phyloP scores from a whole-genome alignment of 2,113 vertebrate genomes.

The Hyperoodon ampullatus region DNA sequence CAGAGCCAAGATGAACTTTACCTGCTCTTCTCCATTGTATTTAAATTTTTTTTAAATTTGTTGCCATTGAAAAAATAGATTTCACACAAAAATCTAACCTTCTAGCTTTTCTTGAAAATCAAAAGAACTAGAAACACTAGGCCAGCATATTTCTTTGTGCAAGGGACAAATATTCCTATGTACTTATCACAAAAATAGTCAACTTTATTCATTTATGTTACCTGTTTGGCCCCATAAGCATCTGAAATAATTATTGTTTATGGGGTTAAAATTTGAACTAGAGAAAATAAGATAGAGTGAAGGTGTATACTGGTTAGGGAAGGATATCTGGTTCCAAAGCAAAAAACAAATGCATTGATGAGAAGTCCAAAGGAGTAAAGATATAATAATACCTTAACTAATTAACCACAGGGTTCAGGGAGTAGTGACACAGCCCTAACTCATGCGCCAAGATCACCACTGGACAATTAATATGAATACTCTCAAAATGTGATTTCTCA shows the following conservation, averaged over 20 bases:
- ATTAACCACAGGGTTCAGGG: neutral
- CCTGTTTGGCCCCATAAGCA: neutral
- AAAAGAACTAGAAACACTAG: conserved; percentile 29
- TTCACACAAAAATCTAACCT: conserved; percentile 46
- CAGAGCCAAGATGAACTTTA: neutral
- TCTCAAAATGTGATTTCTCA: neutral
- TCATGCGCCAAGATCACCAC: neutral
- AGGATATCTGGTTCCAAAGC: neutral
- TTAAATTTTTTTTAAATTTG: neutral
- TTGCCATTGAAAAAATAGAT: conserved; percentile 16
- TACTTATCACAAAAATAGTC: neutral
- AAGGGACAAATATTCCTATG: conserved; percentile 40
- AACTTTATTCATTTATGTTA: neutral
- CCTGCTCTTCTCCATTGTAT: neutral
- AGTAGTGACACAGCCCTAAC: neutral
- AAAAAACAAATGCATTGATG: neutral
- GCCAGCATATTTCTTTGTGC: neutral
- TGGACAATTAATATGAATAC: neutral
- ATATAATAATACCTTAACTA: neutral
- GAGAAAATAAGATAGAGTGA: neutral
- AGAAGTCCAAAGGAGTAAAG: neutral
- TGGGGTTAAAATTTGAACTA: conserved; percentile 35
- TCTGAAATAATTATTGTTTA: neutral
- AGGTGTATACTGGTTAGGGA: neutral
- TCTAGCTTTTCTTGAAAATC: conserved; percentile 51